These are phyloP conservation scores for Dioctria linearis DNA, from an alignment of 2,888 invertebrate species.

Conservation along the genomic window DNA sequence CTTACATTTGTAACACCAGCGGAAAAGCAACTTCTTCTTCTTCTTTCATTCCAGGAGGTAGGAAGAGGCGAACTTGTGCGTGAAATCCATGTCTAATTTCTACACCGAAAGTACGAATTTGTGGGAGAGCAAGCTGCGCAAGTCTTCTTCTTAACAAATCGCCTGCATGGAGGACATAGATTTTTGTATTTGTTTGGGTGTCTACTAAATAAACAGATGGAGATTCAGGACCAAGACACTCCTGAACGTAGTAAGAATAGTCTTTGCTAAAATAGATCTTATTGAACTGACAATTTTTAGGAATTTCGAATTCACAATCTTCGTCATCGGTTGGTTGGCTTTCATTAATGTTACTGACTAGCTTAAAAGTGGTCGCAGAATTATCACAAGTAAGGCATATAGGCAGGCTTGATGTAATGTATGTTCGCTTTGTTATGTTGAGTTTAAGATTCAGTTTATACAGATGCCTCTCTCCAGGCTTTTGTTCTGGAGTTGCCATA, in stretches of 20 bases:
- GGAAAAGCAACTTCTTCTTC: conserved; percentile 88
- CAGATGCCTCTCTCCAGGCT: conserved; percentile 86
- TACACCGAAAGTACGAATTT: conserved; percentile 80
- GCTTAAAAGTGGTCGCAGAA: conserved; percentile 66
- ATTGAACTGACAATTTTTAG: conserved; percentile 77
- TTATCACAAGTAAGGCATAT: conserved; percentile 71
- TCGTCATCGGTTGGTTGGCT: conserved; percentile 61
- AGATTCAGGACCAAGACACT: conserved; percentile 85
- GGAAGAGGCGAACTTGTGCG: conserved; percentile 82
- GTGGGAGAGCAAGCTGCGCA: conserved; percentile 81
- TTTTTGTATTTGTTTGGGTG: conserved; percentile 74
- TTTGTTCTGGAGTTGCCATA: conserved; percentile 83
- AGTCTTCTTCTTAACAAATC: conserved; percentile 77
- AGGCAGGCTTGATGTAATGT: conserved; percentile 69
- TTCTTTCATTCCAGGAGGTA: conserved; percentile 88
- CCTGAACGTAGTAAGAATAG: conserved; percentile 77
- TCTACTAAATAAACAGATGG: conserved; percentile 79
- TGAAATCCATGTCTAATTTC: conserved; percentile 78
- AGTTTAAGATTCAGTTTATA: conserved; percentile 78
- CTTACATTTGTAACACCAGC: conserved; percentile 88
- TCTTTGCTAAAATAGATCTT: conserved; percentile 78
- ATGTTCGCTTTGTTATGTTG: conserved; percentile 70
- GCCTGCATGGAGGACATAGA: conserved; percentile 80
- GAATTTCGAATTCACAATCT: conserved; percentile 69
- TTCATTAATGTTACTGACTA: conserved; percentile 62